Percentiles rank a stretch among this genome's conserved stretches.
These are phyloP conservation scores for Lucinisca nassula DNA, from an alignment of 2,888 invertebrate genomes.

Conservation along the genomic window DNA sequence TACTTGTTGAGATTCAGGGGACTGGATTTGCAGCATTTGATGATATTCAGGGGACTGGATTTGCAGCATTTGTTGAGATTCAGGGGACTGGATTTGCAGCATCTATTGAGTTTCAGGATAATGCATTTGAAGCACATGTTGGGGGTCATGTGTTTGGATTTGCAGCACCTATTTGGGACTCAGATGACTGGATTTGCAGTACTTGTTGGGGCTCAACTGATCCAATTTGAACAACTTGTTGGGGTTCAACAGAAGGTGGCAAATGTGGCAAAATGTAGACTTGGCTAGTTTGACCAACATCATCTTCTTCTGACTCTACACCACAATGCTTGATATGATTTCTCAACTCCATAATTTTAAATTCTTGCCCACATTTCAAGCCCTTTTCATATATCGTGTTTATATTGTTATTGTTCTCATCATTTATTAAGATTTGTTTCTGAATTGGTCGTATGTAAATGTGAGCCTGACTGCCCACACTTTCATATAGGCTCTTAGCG, in stretches of 20 bases:
- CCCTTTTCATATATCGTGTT: constrained; percentile 5
- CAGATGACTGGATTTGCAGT: no score
- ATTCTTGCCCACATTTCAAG: not conserved
- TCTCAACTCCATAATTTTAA: not conserved
- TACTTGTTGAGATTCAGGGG: no score
- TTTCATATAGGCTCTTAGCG: not conserved
- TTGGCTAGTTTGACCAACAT: no score
- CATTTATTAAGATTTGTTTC: not conserved
- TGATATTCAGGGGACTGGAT: no score
- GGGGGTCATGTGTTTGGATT: no score
- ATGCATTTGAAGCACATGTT: no score
- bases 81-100: not conserved
- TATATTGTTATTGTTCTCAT: not conserved
- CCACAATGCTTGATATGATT: not conserved
- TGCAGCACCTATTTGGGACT: no score
- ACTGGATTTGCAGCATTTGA: no score
- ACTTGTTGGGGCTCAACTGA: no score
- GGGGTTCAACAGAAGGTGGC: not conserved
- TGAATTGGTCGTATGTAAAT: constrained; percentile 14
- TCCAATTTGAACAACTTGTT: no score
- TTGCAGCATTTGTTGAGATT: no score
- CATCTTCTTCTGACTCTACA: not conserved
- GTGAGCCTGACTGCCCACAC: constrained; percentile 8
- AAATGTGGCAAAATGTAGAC: not conserved
- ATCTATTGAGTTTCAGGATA: not conserved